Percentiles rank a stretch among this genome's conserved stretches.
phyloP scores from a whole-genome alignment of 2,888 invertebrate genomes.

The Tridacna gigas region DNA sequence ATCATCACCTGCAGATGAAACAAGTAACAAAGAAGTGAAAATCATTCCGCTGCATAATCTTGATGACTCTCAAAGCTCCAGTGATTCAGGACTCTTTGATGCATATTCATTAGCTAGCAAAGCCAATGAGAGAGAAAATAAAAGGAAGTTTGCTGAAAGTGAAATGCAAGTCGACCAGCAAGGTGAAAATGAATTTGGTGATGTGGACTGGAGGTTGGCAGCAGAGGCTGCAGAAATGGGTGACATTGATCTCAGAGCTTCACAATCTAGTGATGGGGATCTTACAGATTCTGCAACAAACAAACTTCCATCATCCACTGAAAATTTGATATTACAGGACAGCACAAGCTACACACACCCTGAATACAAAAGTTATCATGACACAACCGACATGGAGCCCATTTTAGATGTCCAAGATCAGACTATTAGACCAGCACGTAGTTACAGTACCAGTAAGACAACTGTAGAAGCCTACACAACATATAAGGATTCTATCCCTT shows the following conservation, averaged over 20 bases:
- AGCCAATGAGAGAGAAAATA: background rate
- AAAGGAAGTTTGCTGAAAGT: background rate
- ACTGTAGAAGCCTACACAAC: slow-evolving; percentile 29
- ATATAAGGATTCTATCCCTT: slow-evolving; percentile 11
- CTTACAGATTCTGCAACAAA: background rate
- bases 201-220: slow-evolving; percentile 59
- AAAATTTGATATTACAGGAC: background rate
- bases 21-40: background rate
- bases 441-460: slow-evolving; percentile 27
- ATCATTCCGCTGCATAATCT: slow-evolving; percentile 19
- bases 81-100: slow-evolving; percentile 49
- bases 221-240: slow-evolving; percentile 62
- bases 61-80: slow-evolving; percentile 30
- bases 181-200: slow-evolving; percentile 57
- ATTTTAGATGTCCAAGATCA: background rate
- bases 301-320: background rate
- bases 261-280: slow-evolving; percentile 24
- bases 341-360: background rate
- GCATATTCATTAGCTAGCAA: slow-evolving; percentile 42
- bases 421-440: background rate
- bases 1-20: background rate
- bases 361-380: slow-evolving; percentile 1
- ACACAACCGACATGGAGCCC: background rate
- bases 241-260: slow-evolving; percentile 57
- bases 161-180: background rate